Evolutionary conservation across 37 sponge, comb jelly and placozoan genomes (phyloP), one percentile per base, ranked within the genome.

Genomic region (Axinella damicornis): DNA sequence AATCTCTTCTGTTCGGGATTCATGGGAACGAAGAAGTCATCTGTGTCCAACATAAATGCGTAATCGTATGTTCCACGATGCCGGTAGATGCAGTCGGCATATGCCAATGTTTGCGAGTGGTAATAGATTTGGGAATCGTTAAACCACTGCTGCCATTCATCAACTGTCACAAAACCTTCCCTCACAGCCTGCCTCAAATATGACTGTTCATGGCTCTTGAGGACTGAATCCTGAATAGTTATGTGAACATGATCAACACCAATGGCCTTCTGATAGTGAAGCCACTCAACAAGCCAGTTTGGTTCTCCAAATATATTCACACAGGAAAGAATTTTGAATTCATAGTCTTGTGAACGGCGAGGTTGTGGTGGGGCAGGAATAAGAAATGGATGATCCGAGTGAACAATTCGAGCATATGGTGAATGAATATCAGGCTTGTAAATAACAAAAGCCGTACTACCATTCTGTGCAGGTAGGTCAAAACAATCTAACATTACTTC

Each of bases 21-120:
- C 57, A 74, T 24, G 57, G 75, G 75, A 27, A 74, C 57, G 31
- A 74, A 74, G 32, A 57, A 56, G 57, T 74, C 75, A 53, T 74
- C 75, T 35, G 27, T 19, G 25, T 74, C 75, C 1, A 55, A 53
- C 30, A 74, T 35, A 13, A 53, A 25, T n/a, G 33, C 33, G 32
- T 74, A 74, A 27, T 74, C 75, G 32, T 55, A 74, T 28, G 57
- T 53, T 9, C 57, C 57, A 11, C n/a, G 57, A 56, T 35, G 54
- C 0, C 75, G 56, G 31, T 74, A 74, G 57, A 74, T 74, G 57
- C 75, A 74, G 57, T 74, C 57, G 28, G 41, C 19, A 25, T 74
- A 74, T 6, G 75, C 75, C 31, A 74, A 6, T 14, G 53, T 53
- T 58, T 74, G 75, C 1, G 75, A 74, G 31, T 74, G 75, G 57